phyloP scores from a whole-genome alignment of 2,113 vertebrate species.

The Chloropsis cyanopogon region DNA sequence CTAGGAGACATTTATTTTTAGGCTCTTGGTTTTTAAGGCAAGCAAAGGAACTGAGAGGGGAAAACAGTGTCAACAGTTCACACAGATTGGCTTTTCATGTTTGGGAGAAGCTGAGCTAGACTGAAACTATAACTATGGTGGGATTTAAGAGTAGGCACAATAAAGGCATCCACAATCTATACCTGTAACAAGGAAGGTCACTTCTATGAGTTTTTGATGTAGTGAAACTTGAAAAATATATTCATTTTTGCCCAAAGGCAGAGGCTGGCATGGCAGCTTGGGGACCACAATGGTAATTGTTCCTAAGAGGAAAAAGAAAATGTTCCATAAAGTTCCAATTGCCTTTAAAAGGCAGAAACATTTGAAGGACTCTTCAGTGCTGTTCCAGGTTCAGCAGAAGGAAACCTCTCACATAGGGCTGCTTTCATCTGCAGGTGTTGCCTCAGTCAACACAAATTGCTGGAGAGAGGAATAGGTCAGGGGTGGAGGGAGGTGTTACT shows the following conservation, averaged over 20 bases:
- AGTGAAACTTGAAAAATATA: conserved; percentile 26
- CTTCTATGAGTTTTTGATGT: conserved; percentile 48
- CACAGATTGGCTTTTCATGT: conserved; percentile 30
- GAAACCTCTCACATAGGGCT: conserved; percentile 27
- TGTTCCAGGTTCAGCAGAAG: conserved; percentile 31
- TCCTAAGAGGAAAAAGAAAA: conserved; percentile 56
- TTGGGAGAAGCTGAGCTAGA: conserved; percentile 23
- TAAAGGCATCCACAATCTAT: conserved; percentile 44
- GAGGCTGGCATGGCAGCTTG: conserved; percentile 49
- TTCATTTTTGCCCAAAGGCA: conserved; percentile 69
- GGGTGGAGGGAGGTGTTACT: conserved; percentile 7
- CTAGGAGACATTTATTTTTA: conserved; percentile 47
- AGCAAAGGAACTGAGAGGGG: background rate
- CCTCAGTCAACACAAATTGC: conserved; percentile 56
- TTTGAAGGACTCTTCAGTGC: conserved; percentile 54
- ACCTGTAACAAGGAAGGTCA: conserved; percentile 51
- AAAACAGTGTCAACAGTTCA: conserved; percentile 52
- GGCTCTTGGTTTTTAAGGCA: conserved; percentile 22
- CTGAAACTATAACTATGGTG: conserved; percentile 34
- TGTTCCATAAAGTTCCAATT: conserved; percentile 53
- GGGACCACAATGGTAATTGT: conserved; percentile 46
- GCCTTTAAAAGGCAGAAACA: conserved; percentile 44
- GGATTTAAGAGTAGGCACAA: conserved; percentile 39
- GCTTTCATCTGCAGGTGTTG: conserved; percentile 54
- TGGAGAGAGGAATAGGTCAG: conserved; percentile 19